These are phyloP conservation scores for Sphecodes monilicornis DNA, from an alignment of 2,888 invertebrate species.

Conservation along the genomic window DNA sequence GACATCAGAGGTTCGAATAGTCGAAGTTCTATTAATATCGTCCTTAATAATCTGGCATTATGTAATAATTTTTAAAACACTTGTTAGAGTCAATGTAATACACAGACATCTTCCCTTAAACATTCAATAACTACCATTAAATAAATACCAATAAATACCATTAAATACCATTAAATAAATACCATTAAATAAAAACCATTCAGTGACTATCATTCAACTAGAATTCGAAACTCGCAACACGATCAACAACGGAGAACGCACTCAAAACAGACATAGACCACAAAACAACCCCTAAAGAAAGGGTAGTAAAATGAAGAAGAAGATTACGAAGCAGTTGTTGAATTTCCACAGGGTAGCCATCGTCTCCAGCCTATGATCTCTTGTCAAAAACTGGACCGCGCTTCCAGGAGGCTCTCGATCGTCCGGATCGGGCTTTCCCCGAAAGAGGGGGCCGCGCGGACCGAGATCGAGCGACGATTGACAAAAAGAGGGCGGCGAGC, in stretches of 20 bases:
- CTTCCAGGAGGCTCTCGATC: background rate
- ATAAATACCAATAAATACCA: too few relatives aligned
- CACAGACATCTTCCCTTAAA: too few relatives aligned
- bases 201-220: too few relatives aligned
- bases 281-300: background rate
- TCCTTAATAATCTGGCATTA: too few relatives aligned
- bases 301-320: background rate
- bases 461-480: constrained; percentile 69
- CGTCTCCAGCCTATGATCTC: background rate
- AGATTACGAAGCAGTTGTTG: too few relatives aligned
- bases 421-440: constrained; percentile 7
- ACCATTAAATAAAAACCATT: too few relatives aligned
- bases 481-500: constrained; percentile 75
- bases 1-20: too few relatives aligned
- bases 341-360: background rate
- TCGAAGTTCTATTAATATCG: too few relatives aligned
- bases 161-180: background rate
- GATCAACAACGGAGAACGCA: too few relatives aligned
- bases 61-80: too few relatives aligned
- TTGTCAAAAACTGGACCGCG: background rate
- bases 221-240: background rate
- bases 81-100: too few relatives aligned
- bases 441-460: constrained; percentile 24
- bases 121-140: too few relatives aligned
- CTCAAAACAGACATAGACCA: background rate